These are phyloP conservation scores for Cantharis lateralis DNA, from an alignment of 2,888 invertebrate genomes.

Conservation along the genomic window DNA sequence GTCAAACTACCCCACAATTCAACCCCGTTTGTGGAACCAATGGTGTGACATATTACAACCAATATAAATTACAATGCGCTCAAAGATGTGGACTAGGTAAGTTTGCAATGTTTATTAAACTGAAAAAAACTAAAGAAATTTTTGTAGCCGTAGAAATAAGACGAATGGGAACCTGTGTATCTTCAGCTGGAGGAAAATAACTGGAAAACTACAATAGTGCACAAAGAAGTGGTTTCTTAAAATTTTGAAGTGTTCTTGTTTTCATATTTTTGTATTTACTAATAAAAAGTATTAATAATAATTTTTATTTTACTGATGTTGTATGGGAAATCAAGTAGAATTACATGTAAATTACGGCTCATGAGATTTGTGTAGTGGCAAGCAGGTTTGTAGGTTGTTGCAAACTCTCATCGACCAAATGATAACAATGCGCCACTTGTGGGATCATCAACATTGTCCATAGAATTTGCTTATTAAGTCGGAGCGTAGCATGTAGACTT, in stretches of 20 bases:
- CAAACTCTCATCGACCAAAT: background rate
- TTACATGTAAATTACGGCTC: background rate
- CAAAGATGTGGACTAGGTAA: background rate
- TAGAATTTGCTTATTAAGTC: background rate
- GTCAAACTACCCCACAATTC: background rate
- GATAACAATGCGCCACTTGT: background rate
- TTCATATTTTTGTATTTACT: background rate
- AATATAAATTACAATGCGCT: background rate
- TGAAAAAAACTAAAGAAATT: background rate
- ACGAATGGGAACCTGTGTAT: too few species aligned
- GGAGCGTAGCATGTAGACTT: too few species aligned
- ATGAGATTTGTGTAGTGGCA: background rate
- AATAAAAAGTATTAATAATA: background rate
- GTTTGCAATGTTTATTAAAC: background rate
- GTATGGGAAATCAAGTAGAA: background rate
- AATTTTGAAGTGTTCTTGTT: background rate
- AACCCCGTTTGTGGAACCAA: constrained; percentile 4
- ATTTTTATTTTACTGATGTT: background rate
- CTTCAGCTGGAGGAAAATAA: background rate
- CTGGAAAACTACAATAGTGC: background rate
- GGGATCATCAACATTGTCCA: background rate
- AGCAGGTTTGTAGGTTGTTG: background rate
- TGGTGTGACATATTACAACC: background rate
- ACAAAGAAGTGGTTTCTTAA: background rate
- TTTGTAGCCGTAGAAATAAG: background rate